Percentiles rank a stretch among this genome's conserved stretches.
Evolutionary conservation across 92 coral and sea anemone genomes (phyloP).

Genomic region (Phenganax stokvisi): DNA sequence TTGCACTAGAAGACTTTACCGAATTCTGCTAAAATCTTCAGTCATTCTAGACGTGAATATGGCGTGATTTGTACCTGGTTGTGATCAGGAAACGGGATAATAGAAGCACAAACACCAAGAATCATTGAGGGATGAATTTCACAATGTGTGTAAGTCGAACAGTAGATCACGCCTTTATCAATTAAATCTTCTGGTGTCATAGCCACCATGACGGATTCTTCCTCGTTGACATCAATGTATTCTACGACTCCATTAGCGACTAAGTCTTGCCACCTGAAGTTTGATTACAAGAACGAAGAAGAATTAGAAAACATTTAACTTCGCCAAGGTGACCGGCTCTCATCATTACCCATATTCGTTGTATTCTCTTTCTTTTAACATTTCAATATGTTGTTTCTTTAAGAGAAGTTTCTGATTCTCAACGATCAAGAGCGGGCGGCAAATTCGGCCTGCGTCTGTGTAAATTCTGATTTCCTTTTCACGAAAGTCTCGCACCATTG

Average conservation of each 20-base stretch:
- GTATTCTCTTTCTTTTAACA: slow-evolving; percentile 94
- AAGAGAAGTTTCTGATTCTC: slow-evolving; percentile 87
- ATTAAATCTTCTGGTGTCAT: slow-evolving; percentile 99
- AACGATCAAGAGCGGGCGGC: slow-evolving; percentile 93
- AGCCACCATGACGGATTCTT: slow-evolving; percentile 96
- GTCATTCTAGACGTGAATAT: not conserved
- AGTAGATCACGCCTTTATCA: slow-evolving; percentile 86
- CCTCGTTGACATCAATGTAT: slow-evolving; percentile 96
- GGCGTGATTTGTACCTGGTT: slow-evolving; percentile 63
- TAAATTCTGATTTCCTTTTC: slow-evolving; percentile 96
- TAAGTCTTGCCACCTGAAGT: slow-evolving; percentile 86
- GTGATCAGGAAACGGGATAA: slow-evolving; percentile 98
- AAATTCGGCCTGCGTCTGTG: slow-evolving; percentile 99
- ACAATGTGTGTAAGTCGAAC: slow-evolving; percentile 96
- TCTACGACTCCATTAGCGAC: slow-evolving; percentile 95
- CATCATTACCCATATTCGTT: slow-evolving; percentile 68
- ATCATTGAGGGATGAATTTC: slow-evolving; percentile 99
- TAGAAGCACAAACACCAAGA: slow-evolving; percentile 96
- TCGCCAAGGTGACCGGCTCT: not conserved
- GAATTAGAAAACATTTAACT: not conserved
- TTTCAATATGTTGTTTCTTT: slow-evolving; percentile 92
- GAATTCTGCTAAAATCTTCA: too few relatives aligned
- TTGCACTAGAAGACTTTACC: too few relatives aligned
- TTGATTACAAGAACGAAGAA: not conserved
- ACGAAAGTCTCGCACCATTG: slow-evolving; percentile 97